phyloP scores from a whole-genome alignment of 2,113 vertebrate genomes.

The Lamprotornis superbus region DNA sequence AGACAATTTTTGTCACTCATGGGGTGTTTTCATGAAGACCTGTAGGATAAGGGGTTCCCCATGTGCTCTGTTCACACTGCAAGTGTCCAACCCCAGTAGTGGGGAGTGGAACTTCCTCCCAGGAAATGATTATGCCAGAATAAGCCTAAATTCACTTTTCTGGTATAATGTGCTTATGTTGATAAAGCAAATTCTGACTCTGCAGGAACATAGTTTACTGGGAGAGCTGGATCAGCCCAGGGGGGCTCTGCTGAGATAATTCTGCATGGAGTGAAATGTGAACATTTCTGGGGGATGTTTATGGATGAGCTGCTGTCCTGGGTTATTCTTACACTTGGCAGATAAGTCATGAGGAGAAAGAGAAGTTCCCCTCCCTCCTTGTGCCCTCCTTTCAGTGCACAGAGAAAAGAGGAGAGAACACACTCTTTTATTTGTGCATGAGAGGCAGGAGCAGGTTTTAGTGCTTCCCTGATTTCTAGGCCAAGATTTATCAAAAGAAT shows the following conservation, averaged over 20 bases:
- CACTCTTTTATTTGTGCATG: not conserved
- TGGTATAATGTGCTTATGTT: not conserved
- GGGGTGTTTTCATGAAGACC: not conserved
- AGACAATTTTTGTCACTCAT: not conserved
- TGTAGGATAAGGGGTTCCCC: not conserved
- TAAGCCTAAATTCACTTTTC: slow-evolving; percentile 8
- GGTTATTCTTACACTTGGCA: not conserved
- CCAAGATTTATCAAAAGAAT: not conserved
- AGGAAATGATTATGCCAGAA: not conserved
- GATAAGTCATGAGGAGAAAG: not conserved
- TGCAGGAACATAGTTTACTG: not conserved
- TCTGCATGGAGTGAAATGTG: not conserved
- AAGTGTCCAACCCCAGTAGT: not conserved
- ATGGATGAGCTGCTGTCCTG: slow-evolving; percentile 4
- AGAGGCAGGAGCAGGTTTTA: not conserved
- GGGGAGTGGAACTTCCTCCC: not conserved
- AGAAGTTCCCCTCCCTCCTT: not conserved
- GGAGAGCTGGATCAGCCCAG: not conserved
- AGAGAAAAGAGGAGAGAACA: not conserved
- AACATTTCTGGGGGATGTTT: not conserved
- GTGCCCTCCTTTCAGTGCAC: not conserved
- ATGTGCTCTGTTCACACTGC: not conserved
- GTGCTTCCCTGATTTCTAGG: not conserved
- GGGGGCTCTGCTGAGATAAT: not conserved
- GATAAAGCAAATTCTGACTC: not conserved